Conservation (phyloP, 2,113 vertebrate genomes). For the Parus major region DNA sequence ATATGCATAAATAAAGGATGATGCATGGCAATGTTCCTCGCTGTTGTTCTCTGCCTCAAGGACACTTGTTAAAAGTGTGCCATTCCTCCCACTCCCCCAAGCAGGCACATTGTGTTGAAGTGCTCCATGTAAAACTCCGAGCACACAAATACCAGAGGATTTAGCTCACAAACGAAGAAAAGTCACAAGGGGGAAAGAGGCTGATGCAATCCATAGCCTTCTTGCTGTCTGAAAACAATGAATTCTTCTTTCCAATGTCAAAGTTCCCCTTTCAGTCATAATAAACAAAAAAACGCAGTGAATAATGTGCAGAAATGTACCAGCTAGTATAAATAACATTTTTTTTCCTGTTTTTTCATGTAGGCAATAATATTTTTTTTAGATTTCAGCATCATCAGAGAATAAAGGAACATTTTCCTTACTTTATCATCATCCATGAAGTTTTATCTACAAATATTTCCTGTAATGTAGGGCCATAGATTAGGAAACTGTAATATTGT, state of each 20-base stretch:
- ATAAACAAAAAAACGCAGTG: background rate
- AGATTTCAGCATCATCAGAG: background rate
- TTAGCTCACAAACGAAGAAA: background rate
- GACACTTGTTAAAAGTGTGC: background rate
- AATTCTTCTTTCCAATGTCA: background rate
- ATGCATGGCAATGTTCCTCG: background rate
- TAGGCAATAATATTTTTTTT: background rate
- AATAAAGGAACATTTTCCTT: background rate
- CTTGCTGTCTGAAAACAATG: background rate
- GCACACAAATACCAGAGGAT: background rate
- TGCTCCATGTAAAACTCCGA: background rate
- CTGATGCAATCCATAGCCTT: background rate
- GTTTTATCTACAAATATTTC: background rate
- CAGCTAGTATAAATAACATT: background rate
- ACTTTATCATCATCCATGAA: background rate
- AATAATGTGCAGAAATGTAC: background rate
- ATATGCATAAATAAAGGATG: conserved; percentile 7
- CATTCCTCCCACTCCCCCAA: background rate
- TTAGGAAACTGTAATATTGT: background rate
- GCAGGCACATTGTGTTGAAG: background rate
- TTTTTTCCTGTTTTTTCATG: background rate
- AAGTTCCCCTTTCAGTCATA: background rate
- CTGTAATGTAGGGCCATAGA: background rate
- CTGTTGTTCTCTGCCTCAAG: conserved; percentile 3
- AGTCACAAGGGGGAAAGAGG: background rate